A percentile compares a stretch with the other conserved stretches of the same genome.
Evolutionary conservation across 2,797 vertebrate genomes (phyloP).

Genomic region (Vultur gryphus): DNA sequence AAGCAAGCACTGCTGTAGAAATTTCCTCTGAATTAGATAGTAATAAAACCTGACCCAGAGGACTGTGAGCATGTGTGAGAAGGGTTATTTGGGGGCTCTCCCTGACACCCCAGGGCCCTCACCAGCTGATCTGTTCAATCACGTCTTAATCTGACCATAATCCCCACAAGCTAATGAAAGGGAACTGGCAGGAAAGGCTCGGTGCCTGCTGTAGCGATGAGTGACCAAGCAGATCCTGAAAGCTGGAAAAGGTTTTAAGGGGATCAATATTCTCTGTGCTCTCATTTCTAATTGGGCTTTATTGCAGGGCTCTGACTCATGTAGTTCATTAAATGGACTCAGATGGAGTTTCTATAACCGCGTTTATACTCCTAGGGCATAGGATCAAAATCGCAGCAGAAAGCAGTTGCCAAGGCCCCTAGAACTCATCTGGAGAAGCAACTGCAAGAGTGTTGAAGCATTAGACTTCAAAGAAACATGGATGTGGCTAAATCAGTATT

Average conservation of each 20-base stretch:
- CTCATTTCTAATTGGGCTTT: constrained; percentile 55
- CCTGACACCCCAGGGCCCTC: background rate
- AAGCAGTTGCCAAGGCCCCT: background rate
- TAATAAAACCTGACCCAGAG: background rate
- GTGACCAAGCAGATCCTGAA: background rate
- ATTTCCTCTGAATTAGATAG: background rate
- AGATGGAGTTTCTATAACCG: constrained; percentile 27
- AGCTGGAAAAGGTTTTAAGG: background rate
- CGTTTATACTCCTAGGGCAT: constrained; percentile 26
- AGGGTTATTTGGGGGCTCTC: background rate
- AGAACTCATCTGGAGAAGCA: constrained; percentile 21
- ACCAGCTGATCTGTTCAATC: background rate
- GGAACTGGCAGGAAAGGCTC: background rate
- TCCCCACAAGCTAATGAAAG: background rate
- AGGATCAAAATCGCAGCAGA: constrained; percentile 35
- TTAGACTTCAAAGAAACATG: background rate
- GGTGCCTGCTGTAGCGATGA: background rate
- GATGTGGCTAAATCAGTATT: background rate
- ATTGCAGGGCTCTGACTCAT: constrained; percentile 53
- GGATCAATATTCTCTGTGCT: constrained; percentile 35
- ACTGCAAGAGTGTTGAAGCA: background rate
- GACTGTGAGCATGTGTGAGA: background rate
- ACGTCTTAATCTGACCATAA: background rate
- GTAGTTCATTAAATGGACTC: constrained; percentile 51
- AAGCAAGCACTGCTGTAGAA: background rate